Evolutionary conservation across 2,113 vertebrate genomes (phyloP).

Genomic region (Felis catus): DNA sequence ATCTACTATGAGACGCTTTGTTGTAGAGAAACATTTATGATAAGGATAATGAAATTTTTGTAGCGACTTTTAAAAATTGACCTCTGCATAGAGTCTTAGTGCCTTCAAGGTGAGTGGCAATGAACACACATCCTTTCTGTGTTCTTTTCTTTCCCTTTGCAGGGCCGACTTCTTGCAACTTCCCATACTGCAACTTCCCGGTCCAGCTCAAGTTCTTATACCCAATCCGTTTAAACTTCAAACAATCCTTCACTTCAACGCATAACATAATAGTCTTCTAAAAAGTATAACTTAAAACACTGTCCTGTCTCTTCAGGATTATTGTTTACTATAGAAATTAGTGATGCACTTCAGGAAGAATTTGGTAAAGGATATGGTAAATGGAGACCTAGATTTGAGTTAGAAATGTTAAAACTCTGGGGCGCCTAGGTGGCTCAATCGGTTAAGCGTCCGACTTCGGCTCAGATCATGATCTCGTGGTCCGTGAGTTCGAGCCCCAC

Average conservation of each 20-base stretch:
- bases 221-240: slow-evolving; percentile 24
- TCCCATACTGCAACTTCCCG: background rate
- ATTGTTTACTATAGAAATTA: slow-evolving; percentile 8
- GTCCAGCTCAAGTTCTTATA: background rate
- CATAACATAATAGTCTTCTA: background rate
- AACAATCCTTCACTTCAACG: background rate
- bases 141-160: background rate
- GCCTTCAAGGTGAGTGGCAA: background rate
- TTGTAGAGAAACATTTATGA: background rate
- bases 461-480: no score
- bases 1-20: background rate
- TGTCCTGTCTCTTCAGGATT: background rate
- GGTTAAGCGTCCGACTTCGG: no score
- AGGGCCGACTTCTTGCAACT: background rate
- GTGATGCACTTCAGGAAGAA: background rate
- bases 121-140: background rate
- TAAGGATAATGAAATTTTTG: slow-evolving; percentile 38
- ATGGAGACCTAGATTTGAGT: background rate
- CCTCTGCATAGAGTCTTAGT: background rate
- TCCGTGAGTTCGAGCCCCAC: no score
- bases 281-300: background rate
- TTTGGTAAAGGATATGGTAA: background rate
- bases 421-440: no score
- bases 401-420: background rate
- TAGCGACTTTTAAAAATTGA: slow-evolving; percentile 7